Percentiles rank a stretch among this genome's conserved stretches.
Evolutionary conservation across 1,140 invertebrate genomes (phyloP).

Genomic region (Drosophila serrata): DNA sequence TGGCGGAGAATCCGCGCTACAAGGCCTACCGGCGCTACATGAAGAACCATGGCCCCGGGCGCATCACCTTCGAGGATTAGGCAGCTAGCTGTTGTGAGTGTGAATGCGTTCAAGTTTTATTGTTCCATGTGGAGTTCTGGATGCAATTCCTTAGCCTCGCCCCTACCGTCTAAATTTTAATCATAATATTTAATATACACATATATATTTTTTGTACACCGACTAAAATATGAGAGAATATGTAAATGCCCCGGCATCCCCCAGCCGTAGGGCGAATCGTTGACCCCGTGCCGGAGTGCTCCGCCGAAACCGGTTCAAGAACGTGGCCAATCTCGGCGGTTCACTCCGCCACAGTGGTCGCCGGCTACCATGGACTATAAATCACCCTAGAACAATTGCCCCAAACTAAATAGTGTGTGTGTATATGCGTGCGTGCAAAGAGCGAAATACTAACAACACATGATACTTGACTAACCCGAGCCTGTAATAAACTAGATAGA

Average conservation of each 20-base stretch:
- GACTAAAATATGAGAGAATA: slow-evolving; percentile 31
- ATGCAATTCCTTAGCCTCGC: slow-evolving; percentile 2
- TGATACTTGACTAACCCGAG: slow-evolving; percentile 32
- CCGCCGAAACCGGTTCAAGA: slow-evolving; percentile 70
- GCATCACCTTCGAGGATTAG: slow-evolving; percentile 92
- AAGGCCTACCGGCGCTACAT: slow-evolving; percentile 93
- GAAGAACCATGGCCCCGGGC: slow-evolving; percentile 91
- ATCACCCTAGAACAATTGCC: slow-evolving; percentile 52
- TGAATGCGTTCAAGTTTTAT: slow-evolving; percentile 65
- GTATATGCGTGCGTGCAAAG: neutral
- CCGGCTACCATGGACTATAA: slow-evolving; percentile 1
- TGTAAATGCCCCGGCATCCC: slow-evolving; percentile 16
- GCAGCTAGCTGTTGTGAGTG: neutral
- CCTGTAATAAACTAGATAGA: slow-evolving; percentile 49
- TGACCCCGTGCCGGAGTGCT: slow-evolving; percentile 61
- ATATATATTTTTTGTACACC: slow-evolving; percentile 29
- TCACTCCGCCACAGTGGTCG: slow-evolving; percentile 33
- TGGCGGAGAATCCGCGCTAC: slow-evolving; percentile 92
- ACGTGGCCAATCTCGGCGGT: slow-evolving; percentile 58
- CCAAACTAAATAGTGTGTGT: neutral
- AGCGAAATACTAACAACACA: neutral
- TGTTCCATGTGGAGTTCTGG: slow-evolving; percentile 59
- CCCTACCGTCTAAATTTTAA: slow-evolving; percentile 18
- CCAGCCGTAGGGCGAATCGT: slow-evolving; percentile 52
- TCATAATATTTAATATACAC: slow-evolving; percentile 23